A percentile compares a stretch with the other conserved stretches of the same genome.
Evolutionary conservation across 2,113 vertebrate genomes (phyloP).

Genomic region (Urocitellus parryii): DNA sequence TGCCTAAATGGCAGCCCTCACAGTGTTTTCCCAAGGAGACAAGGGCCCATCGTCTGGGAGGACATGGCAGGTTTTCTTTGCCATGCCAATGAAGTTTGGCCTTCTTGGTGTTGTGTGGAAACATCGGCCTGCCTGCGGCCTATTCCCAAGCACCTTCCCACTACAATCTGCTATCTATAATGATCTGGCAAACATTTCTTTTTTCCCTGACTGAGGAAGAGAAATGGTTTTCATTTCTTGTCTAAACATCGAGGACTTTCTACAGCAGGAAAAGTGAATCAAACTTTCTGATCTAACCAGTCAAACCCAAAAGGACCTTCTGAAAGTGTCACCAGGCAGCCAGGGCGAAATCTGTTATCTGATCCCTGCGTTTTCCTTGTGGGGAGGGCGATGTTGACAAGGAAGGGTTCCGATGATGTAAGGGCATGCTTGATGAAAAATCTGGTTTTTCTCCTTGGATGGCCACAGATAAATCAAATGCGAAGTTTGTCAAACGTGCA

Average conservation of each 20-base stretch:
- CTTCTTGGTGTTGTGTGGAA: neutral
- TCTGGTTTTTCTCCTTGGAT: conserved; percentile 63
- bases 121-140: conserved; percentile 56
- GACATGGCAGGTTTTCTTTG: neutral
- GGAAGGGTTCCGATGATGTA: neutral
- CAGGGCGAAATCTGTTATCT: neutral
- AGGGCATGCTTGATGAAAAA: conserved; percentile 45
- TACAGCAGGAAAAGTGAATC: conserved; percentile 57
- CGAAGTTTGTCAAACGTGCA: conserved; percentile 46
- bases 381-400: conserved; percentile 17
- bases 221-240: conserved; percentile 80
- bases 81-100: neutral
- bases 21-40: neutral
- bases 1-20: neutral
- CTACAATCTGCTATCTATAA: conserved; percentile 36
- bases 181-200: conserved; percentile 32
- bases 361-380: neutral
- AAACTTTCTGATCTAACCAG: conserved; percentile 65
- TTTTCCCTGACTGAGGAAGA: conserved; percentile 58
- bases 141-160: conserved; percentile 11
- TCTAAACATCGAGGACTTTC: conserved; percentile 53
- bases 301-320: conserved; percentile 42
- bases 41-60: neutral
- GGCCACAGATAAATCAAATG: conserved; percentile 54
- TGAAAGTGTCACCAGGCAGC: conserved; percentile 14